Percentiles rank a stretch among this genome's conserved stretches.
Conservation (phyloP, 2,113 vertebrate species). For the Micronycteris hirsuta region DNA sequence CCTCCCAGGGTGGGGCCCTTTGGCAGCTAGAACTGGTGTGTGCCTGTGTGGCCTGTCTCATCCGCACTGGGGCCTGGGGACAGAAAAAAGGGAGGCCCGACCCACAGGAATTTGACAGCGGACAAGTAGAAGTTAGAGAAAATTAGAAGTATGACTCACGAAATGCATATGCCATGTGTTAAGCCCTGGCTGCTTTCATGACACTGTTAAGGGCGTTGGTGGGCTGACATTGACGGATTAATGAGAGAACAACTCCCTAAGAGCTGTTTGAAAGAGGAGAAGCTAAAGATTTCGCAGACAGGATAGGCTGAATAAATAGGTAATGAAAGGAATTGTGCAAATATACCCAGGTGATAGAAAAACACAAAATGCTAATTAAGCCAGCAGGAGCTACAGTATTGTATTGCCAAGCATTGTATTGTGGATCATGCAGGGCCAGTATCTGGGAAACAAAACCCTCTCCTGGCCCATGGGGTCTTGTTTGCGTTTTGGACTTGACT, state of each 20-base stretch:
- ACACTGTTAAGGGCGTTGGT: not conserved
- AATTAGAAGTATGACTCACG: slow-evolving; percentile 25
- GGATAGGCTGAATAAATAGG: not conserved
- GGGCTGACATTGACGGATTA: slow-evolving; percentile 49
- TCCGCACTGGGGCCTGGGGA: not conserved
- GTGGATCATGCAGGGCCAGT: not conserved
- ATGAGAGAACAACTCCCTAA: not conserved
- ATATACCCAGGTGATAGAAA: not conserved
- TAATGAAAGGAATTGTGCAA: not conserved
- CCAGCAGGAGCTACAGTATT: not conserved
- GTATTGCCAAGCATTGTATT: not conserved
- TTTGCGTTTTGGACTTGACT: not conserved
- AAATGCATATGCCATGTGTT: not conserved
- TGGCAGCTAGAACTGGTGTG: not conserved
- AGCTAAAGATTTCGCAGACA: not conserved
- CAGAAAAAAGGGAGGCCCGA: not conserved
- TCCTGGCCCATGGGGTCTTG: not conserved
- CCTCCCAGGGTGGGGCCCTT: slow-evolving; percentile 16
- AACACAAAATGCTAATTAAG: not conserved
- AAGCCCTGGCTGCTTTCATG: not conserved
- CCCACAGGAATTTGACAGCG: not conserved
- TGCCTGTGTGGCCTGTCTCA: not conserved
- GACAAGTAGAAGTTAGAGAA: slow-evolving; percentile 18
- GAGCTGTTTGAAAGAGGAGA: slow-evolving; percentile 50
- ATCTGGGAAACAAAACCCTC: not conserved